Conservation (phyloP, 2,113 vertebrate genomes). For the Etheostoma spectabile region DNA sequence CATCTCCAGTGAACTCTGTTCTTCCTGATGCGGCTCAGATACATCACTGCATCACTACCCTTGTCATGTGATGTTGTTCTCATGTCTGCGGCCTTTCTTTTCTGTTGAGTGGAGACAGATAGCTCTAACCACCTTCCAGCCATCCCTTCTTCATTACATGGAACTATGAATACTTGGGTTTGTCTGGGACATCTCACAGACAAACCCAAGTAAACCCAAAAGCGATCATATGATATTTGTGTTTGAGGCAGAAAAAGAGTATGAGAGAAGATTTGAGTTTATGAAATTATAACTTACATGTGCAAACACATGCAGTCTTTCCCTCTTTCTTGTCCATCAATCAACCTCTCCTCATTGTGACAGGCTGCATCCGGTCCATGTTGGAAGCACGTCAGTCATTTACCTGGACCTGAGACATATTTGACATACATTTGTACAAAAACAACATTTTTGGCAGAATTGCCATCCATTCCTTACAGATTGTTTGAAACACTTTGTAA, state of each 20-base stretch:
- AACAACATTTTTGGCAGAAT: neutral
- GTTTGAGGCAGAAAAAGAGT: neutral
- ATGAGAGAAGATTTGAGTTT: neutral
- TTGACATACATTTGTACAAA: neutral
- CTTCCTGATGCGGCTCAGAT: slow-evolving; percentile 9
- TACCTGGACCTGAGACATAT: neutral
- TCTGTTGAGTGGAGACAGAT: slow-evolving; percentile 1
- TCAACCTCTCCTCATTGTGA: neutral
- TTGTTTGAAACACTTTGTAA: neutral
- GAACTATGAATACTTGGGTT: neutral
- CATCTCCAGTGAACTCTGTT: slow-evolving; percentile 5
- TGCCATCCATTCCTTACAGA: neutral
- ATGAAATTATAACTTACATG: neutral
- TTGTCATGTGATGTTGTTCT: slow-evolving; percentile 58
- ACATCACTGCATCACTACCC: neutral
- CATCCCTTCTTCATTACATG: neutral
- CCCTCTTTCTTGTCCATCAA: slow-evolving; percentile 8
- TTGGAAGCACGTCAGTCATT: neutral
- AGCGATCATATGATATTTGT: slow-evolving; percentile 21
- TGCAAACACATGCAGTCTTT: neutral
- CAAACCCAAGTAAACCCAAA: too few relatives aligned
- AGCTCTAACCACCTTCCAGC: slow-evolving; percentile 11
- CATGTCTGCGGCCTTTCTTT: slow-evolving; percentile 26
- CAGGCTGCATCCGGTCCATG: slow-evolving; percentile 7
- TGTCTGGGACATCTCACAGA: neutral